Evolutionary conservation across 2,113 vertebrate genomes (phyloP), one percentile per base, ranked within the genome.

Genomic region (Anas platyrhynchos): DNA sequence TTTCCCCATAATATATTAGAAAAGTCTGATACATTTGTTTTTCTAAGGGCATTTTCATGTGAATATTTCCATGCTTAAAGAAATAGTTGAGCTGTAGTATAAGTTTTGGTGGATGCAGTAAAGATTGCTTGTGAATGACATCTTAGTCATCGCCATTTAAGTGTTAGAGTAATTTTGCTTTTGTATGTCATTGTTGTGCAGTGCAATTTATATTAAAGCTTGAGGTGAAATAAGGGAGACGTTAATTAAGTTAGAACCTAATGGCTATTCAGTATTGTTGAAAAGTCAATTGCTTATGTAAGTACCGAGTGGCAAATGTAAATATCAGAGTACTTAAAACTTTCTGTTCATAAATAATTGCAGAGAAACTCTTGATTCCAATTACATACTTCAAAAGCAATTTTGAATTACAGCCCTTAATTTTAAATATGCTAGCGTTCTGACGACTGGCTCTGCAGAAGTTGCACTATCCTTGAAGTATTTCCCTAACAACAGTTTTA

Each of bases 251-350:
- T 96, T 91, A 90, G 83, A 95, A 69, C 90, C 88, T 96, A 94
- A 86, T 96, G 94, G 52, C 43, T 93, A 88, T 94, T 96, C 85
- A 97, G 65, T 72, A 75, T 79, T 95, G 84, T 90, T 96, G 83
- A 92, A 94, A 94, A 96, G 81, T 93, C 86, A 96, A 90, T 96
- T 97, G 88, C 93, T 96, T 96, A 79, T 96, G 69, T 95, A 96
- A 86, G 90, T 93, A 82, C 54, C 68, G 78, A 93, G 92, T 92
- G 62, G 77, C 77, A 93, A 91, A 81, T 95, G 92, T 95, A 97
- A 97, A 92, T 97, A 97, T 79, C 83, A 68, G 80, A 72, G 91
- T 94, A 86, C 86, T 97, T 96, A 84, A 92, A 95, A 93, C 73
- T 97, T 97, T 95, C 83, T 91, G 62, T 94, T 92, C 86, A 82